Base-by-base conservation (phyloP, 1,140 invertebrate genomes). In the Penaeus chinensis region DNA sequence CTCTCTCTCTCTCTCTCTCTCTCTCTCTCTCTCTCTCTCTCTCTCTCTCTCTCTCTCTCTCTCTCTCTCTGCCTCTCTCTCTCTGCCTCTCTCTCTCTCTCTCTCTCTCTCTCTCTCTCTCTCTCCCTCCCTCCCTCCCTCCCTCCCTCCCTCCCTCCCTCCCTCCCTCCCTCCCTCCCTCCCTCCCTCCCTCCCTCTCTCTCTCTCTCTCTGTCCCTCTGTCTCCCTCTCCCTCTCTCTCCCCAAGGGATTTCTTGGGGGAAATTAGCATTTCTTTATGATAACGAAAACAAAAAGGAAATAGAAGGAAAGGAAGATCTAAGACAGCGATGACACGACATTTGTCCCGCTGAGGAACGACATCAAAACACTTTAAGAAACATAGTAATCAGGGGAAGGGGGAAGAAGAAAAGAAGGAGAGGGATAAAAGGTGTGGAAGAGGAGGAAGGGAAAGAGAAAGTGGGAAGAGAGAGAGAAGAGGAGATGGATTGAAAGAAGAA, bases 71-170 rank as follows among this genome's bases (percentile, higher is more conserved):
- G 54, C 61, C 78, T 80, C 78, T 60, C 37, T 80, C 71, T 76
- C 71, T 76, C 71, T 76, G 27, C 32, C 71, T 80, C 71, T 27
- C 24, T 24, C 71, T 76, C 27, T 76, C 71, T 76, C 22, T 76
- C 54, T 60, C 42, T 54, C 78, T 80, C 78, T 80, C 78, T 60
- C 79, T 61, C 79, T 61, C 79, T 18, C 24, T 10, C 60, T 61
- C 47, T 24, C 63, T 13, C 32, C 11, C 19, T n/a, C 54, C 5
- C 32, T 24, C 16, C 63, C 22, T 81, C 60, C 24, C 20, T 62
- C 60, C 19, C 60, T 27, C 27, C 8, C 79, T 22, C 20, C 2
- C 32, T 16, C 32, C 16, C 5, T 37, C 16, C 13, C 74, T 27
- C 24, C 13, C 76, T 4, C 24, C 27, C 3, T 11, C n/a, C 13